A percentile compares a stretch with the other conserved stretches of the same genome.
Conservation (phyloP, 2,113 vertebrate genomes). For the Barnardius zonarius region DNA sequence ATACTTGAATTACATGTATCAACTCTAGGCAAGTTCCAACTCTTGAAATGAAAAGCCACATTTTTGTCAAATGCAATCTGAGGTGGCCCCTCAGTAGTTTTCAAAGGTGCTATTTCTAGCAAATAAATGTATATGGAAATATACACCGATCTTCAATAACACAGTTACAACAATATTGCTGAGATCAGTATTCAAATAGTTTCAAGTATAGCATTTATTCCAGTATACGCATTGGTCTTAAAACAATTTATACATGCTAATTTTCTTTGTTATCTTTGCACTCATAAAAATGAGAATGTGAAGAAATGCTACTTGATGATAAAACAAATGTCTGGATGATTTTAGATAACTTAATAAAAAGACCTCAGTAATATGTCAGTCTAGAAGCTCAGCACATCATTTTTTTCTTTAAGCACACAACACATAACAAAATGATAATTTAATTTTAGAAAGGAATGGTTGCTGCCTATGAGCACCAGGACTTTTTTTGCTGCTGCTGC, state of each 20-base stretch:
- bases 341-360: neutral
- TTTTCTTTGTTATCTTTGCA: neutral
- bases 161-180: neutral
- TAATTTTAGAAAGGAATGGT: constrained; percentile 34
- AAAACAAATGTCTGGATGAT: neutral
- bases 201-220: neutral
- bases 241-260: neutral
- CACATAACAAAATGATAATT: neutral
- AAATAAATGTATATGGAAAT: neutral
- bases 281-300: neutral
- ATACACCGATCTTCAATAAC: neutral
- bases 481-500: neutral
- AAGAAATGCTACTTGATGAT: neutral
- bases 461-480: neutral
- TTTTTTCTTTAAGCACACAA: neutral
- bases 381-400: neutral
- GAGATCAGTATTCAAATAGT: neutral
- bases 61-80: neutral
- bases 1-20: neutral
- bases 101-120: neutral
- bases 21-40: neutral
- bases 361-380: neutral
- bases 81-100: neutral
- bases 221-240: neutral
- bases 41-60: neutral